Evolutionary conservation across 2,797 vertebrate genomes (phyloP).

Genomic region (Potorous gilbertii): DNA sequence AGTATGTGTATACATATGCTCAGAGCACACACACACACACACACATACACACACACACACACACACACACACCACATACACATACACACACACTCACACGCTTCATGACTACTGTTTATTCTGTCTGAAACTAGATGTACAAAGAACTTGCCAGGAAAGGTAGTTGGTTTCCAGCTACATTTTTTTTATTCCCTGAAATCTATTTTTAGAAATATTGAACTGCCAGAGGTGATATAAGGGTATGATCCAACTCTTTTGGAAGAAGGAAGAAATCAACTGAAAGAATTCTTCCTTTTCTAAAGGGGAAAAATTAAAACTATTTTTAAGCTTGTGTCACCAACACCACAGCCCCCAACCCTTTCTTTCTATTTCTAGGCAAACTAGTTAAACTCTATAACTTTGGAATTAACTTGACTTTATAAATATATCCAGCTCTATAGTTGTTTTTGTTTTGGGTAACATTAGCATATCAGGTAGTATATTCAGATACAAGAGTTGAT

Average conservation of each 20-base stretch:
- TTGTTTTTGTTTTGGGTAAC: background rate
- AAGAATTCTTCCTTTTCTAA: slow-evolving; percentile 2
- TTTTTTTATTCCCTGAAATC: background rate
- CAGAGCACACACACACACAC: background rate
- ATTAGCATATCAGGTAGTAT: background rate
- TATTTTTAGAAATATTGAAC: slow-evolving; percentile 26
- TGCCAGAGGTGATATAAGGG: slow-evolving; percentile 7
- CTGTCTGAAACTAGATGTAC: background rate
- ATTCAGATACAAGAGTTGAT: slow-evolving; percentile 3
- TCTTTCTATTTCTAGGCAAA: background rate
- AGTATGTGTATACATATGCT: background rate
- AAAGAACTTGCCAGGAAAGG: background rate
- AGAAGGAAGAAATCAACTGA: slow-evolving; percentile 14
- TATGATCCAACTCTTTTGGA: background rate
- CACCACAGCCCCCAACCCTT: background rate
- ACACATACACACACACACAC: background rate
- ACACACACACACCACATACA: background rate
- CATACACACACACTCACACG: background rate
- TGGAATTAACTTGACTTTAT: background rate
- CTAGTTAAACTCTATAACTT: background rate
- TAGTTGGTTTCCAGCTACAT: background rate
- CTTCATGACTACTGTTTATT: background rate
- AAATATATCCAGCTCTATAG: background rate
- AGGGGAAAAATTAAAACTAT: slow-evolving; percentile 12
- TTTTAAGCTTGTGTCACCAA: slow-evolving; percentile 5